phyloP scores from a whole-genome alignment of 1,140 invertebrate species.

The Drosophila parvula region DNA sequence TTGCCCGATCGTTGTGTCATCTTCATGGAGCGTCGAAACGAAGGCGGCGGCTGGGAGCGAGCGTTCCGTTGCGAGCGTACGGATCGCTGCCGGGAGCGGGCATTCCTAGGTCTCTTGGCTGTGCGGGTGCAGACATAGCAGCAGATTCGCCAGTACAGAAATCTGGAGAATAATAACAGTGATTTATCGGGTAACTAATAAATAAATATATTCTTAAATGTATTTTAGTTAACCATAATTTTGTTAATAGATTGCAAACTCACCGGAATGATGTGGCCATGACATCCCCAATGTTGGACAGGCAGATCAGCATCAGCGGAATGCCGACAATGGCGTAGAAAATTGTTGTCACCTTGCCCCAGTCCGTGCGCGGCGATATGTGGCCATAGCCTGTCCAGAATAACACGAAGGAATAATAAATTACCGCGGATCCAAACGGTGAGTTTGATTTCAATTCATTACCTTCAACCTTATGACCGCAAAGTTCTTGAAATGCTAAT shows the following conservation, averaged over 20 bases:
- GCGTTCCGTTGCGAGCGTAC: conserved; percentile 60
- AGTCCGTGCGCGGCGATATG: conserved; percentile 95
- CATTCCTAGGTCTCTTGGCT: conserved; percentile 87
- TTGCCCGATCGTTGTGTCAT: conserved; percentile 88
- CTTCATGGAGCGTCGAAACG: conserved; percentile 86
- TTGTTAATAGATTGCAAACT: conserved; percentile 26
- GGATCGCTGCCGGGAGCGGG: conserved; percentile 69
- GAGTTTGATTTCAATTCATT: conserved; percentile 15
- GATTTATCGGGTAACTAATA: neutral
- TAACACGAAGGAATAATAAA: conserved; percentile 10
- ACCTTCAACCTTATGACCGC: conserved; percentile 49
- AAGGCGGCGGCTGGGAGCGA: conserved; percentile 82
- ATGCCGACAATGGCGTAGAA: conserved; percentile 98
- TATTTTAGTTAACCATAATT: neutral
- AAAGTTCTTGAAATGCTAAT: conserved; percentile 61
- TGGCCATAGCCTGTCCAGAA: conserved; percentile 94
- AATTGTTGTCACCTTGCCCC: conserved; percentile 97
- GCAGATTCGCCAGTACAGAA: conserved; percentile 95
- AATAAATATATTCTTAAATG: neutral
- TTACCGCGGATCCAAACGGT: neutral
- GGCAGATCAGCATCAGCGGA: conserved; percentile 95
- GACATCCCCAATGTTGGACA: conserved; percentile 98
- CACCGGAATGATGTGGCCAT: conserved; percentile 96
- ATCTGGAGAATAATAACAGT: conserved; percentile 83
- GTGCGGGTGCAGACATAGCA: conserved; percentile 94